Base-by-base conservation (phyloP, 2,888 invertebrate species). In the Netelia virgata region DNA sequence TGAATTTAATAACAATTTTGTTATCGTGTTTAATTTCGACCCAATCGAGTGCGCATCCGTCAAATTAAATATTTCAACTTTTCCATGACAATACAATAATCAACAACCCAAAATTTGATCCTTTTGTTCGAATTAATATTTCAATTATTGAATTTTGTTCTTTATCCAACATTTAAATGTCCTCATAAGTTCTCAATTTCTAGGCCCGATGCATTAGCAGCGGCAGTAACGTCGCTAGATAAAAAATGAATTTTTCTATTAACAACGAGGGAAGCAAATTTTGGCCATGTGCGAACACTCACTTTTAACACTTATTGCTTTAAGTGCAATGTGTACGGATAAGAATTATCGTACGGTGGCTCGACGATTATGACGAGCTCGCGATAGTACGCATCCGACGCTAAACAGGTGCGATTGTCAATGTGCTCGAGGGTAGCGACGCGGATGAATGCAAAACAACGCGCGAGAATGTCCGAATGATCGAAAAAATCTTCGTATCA, bases 311-410 rank as follows among this genome's bases (percentile, higher is more conserved):
- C 61, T 61, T 28, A 5, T 23, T 47, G 61, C 50, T 28, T 63
- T 18, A 20, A 41, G 20, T 72, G 14, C n/a, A 5, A 72, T 23
- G 20, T 43, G n/a, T 10, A 55, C 36, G 6, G 36, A 3, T 16
- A 3, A 36, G 3, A 8, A 77, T 69, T 77, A 77, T 77, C 59
- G 50, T 36, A 3, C 43, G 20, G 5, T 3, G 11, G 9, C 41
- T 28, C 28, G 16, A n/a, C 11, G 28, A 41, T 64, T 18, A 64
- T 55, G 41, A 55, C 14, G 53, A 75, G 41, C 9, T 5, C 55
- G 10, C 66, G 55, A 57, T 75, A 75, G 66, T 50, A 41, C 0
- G 20, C 57, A 75, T 50, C 41, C 55, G 66, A 75, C 53, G 41
- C 2, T 11, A 3, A 43, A 66, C 41, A 75, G 16, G 41, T 20